phyloP scores from a whole-genome alignment of 2,888 invertebrate genomes.

The Drosophila nr. perissopoda region DNA sequence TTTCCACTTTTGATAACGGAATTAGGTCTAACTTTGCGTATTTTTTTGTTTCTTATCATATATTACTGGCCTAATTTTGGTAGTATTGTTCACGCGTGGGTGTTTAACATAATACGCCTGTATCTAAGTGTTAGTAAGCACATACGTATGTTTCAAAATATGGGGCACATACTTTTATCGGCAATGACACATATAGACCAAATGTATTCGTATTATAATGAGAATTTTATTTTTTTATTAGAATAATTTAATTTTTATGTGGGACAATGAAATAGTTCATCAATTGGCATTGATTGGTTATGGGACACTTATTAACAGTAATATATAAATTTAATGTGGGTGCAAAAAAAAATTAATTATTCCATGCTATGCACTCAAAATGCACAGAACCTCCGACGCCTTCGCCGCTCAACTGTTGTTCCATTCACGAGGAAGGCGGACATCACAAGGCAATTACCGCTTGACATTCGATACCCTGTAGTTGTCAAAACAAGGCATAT shows the following conservation, averaged over 20 bases:
- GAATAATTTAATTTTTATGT: conserved; percentile 2
- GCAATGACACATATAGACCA: conserved; percentile 46
- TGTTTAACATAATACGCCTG: conserved; percentile 28
- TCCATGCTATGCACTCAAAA: conserved; percentile 36
- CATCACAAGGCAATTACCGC: conserved; percentile 37
- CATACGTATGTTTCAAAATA: not conserved
- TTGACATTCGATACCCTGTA: conserved; percentile 37
- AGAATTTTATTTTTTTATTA: conserved; percentile 21
- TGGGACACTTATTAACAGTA: conserved; percentile 4
- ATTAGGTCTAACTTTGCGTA: conserved; percentile 13
- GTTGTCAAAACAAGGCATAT: not conserved
- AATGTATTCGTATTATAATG: conserved; percentile 33
- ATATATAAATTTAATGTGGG: not conserved
- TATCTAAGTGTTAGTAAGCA: conserved; percentile 1
- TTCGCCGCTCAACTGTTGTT: not conserved
- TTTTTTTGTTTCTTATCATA: conserved; percentile 47
- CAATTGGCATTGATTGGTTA: conserved; percentile 49
- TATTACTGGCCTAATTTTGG: conserved; percentile 40
- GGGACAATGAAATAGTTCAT: conserved; percentile 12
- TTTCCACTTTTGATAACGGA: conserved; percentile 33
- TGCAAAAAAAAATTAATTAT: conserved; percentile 48
- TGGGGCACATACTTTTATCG: conserved; percentile 29
- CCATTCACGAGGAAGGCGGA: conserved; percentile 26
- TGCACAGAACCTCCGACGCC: conserved; percentile 1
- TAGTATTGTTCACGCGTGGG: conserved; percentile 40